Evolutionary conservation across 2,888 invertebrate genomes (phyloP).

Genomic region (Sturmia bella): DNA sequence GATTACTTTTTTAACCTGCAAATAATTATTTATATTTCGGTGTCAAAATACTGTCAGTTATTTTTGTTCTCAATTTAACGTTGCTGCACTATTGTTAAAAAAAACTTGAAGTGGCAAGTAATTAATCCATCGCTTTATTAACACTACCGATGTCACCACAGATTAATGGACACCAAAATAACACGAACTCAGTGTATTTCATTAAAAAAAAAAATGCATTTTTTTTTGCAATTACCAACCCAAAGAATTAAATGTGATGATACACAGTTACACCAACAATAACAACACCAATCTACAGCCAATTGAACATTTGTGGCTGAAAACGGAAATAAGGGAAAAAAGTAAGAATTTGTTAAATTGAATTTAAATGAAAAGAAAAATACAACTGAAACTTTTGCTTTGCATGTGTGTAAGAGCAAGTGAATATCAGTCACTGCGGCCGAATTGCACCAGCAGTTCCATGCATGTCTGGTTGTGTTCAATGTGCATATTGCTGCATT

Average conservation of each 20-base stretch:
- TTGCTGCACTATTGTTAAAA: slow-evolving; percentile 5
- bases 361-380: slow-evolving; percentile 28
- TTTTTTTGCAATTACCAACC: slow-evolving; percentile 44
- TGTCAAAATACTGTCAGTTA: slow-evolving; percentile 44
- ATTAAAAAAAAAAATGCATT: neutral
- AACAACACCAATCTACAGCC: slow-evolving; percentile 26
- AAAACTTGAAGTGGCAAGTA: slow-evolving; percentile 48
- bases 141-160: slow-evolving; percentile 48
- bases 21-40: slow-evolving; percentile 40
- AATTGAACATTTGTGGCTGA: slow-evolving; percentile 31
- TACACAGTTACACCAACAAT: slow-evolving; percentile 37
- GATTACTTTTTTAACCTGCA: neutral
- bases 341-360: slow-evolving; percentile 53
- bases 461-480: neutral
- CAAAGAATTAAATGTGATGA: slow-evolving; percentile 54
- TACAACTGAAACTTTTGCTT: neutral
- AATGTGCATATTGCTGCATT: slow-evolving; percentile 42
- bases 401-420: neutral
- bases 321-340: slow-evolving; percentile 9
- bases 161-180: slow-evolving; percentile 57
- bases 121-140: slow-evolving; percentile 58
- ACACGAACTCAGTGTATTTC: neutral
- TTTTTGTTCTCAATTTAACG: slow-evolving; percentile 18
- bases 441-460: neutral
- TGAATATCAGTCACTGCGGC: too few relatives aligned